Evolutionary conservation across 2,888 invertebrate species (phyloP), one percentile per base, ranked within the genome.

Genomic region (Synanthedon andrenaeformis): DNA sequence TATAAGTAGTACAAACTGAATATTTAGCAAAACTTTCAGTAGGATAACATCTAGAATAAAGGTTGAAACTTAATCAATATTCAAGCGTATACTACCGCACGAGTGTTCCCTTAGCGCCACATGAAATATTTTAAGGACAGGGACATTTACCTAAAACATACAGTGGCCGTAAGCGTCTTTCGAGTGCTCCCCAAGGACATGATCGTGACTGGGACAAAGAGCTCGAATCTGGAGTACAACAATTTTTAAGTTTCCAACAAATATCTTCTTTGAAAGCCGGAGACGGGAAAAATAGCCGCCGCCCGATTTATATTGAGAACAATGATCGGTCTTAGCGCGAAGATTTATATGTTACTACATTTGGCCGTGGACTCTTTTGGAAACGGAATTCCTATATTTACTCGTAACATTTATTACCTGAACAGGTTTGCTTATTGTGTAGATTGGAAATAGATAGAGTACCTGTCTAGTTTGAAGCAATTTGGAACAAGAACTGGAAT

Each of bases 131-230:
- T 45, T 45, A 45, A 45, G 14, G 45, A 45, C 35, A 45, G 45
- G 45, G 45, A 45, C 45, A 14, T 45, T 45, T 45, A 45, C 49
- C 51, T 51, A 52, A 56, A 54, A 50, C 52, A 52, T 53, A 55
- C 51, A 41, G 51, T 59, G 59, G 58, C 60, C 56, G 58, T 59
- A 61, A 59, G 59, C 61, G 53, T 52, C 55, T 52, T 56, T 55
- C 52, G 56, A 58, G 62, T 59, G 60, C 53, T 62, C 69, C 70
- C 67, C 49, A 60, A 76, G 72, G 72, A 74, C 62, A 56, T 61
- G 66, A 63, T 70, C 76, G 77, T 78, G 76, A 78, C 76, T 71
- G 55, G 71, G 69, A 79, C 77, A 79, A 79, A 78, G 74, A 69
- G 65, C 58, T 62, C 59, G 61, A 74, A 76, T 76, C 72, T 76